Conservation (phyloP, 2,797 vertebrate genomes). For the Artibeus lituratus region DNA sequence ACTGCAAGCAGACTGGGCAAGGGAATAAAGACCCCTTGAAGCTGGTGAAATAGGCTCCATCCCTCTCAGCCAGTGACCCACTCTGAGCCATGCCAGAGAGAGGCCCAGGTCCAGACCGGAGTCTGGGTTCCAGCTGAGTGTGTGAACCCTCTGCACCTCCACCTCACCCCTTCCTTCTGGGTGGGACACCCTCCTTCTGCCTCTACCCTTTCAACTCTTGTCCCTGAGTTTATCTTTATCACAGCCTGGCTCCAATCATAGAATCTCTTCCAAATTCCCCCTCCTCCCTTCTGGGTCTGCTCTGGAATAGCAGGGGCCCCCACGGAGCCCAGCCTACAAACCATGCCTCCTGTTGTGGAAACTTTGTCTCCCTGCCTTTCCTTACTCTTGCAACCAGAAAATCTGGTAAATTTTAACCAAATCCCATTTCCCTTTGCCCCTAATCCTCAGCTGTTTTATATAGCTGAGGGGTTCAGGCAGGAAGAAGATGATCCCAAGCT, state of each 20-base stretch:
- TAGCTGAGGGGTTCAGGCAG: background rate
- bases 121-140: background rate
- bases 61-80: background rate
- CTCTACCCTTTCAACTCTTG: background rate
- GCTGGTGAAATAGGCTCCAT: background rate
- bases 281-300: background rate
- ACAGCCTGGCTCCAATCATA: background rate
- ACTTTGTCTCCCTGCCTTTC: background rate
- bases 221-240: background rate
- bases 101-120: background rate
- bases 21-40: background rate
- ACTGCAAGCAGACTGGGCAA: background rate
- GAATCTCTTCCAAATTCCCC: background rate
- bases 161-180: background rate
- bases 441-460: background rate
- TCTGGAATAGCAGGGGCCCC: background rate
- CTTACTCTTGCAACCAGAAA: background rate
- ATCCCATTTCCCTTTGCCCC: background rate
- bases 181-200: background rate
- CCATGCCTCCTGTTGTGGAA: conserved; percentile 7
- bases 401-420: conserved; percentile 10
- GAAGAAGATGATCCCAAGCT: background rate
- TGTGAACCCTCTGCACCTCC: background rate
- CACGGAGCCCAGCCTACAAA: background rate
- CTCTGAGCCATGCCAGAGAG: background rate